These are phyloP conservation scores for Scaeva pyrastri DNA, from an alignment of 2,888 invertebrate genomes.

Conservation along the genomic window DNA sequence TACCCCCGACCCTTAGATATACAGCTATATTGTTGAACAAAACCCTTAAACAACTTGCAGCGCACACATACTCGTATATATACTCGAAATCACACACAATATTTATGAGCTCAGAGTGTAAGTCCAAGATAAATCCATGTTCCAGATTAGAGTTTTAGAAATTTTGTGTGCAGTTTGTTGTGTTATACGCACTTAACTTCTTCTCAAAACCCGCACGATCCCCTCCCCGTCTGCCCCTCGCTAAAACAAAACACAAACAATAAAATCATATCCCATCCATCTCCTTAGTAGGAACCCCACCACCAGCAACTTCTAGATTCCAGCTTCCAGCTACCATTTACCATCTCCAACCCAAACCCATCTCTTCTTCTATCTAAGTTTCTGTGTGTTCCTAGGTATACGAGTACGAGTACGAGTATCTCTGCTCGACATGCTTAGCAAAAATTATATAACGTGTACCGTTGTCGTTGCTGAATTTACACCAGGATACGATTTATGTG, in stretches of 20 bases:
- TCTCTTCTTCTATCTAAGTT: background rate
- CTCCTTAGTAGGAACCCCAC: background rate
- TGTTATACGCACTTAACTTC: conserved; percentile 70
- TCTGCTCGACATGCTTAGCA: conserved; percentile 65
- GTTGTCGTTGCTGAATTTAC: conserved; percentile 76
- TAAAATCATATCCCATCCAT: conserved; percentile 63
- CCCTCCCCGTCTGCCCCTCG: background rate
- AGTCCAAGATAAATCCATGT: conserved; percentile 77
- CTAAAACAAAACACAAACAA: conserved; percentile 62
- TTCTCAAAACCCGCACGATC: conserved; percentile 19
- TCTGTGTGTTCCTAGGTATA: conserved; percentile 15
- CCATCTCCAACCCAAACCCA: background rate
- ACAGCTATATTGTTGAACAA: conserved; percentile 32
- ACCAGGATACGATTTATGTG: conserved; percentile 76
- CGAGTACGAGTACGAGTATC: background rate
- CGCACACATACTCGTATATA: conserved; percentile 49
- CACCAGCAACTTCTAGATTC: no score
- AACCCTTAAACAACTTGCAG: conserved; percentile 61
- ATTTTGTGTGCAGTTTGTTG: conserved; percentile 70
- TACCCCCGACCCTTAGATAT: background rate
- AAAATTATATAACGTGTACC: conserved; percentile 75
- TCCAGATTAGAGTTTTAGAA: conserved; percentile 76
- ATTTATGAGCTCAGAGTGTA: conserved; percentile 77
- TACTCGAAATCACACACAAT: conserved; percentile 57
- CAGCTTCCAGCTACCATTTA: background rate